Conservation (phyloP, 1,140 invertebrate species). For the Antheraea mylitta region DNA sequence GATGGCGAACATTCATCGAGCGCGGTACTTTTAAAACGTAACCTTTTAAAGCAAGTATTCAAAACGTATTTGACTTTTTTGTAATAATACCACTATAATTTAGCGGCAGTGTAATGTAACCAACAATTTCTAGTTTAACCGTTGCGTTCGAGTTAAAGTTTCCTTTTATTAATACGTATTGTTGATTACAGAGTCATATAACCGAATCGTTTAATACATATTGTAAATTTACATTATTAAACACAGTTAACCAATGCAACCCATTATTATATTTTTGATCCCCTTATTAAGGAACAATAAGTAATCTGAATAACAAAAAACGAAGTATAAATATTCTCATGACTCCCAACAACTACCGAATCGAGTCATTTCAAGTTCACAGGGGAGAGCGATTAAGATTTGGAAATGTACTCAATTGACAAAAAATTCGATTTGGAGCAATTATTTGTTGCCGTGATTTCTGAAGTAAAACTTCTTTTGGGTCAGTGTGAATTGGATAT, state of each 20-base stretch:
- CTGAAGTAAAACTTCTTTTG: no score
- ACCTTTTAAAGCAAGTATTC: no score
- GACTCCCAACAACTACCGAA: conserved; percentile 45
- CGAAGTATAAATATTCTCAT: conserved; percentile 63
- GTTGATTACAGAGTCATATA: conserved; percentile 36
- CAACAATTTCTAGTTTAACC: not conserved
- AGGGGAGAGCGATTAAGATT: conserved; percentile 60
- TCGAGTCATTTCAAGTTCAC: conserved; percentile 57
- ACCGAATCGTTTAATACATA: conserved; percentile 37
- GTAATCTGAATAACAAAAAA: conserved; percentile 55
- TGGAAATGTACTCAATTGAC: conserved; percentile 34
- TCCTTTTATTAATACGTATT: conserved; percentile 37
- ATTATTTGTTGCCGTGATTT: no score
- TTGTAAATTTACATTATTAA: conserved; percentile 46
- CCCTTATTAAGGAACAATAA: conserved; percentile 49
- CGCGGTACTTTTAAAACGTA: no score
- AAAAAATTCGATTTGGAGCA: not conserved
- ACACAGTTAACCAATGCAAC: conserved; percentile 53
- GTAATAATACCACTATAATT: no score
- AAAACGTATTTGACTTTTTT: no score
- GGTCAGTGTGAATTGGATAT: no score
- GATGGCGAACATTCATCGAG: no score
- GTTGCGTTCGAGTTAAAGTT: not conserved
- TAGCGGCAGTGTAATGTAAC: not conserved
- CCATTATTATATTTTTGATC: conserved; percentile 56